phyloP scores from a whole-genome alignment of 2,888 invertebrate genomes.

The Cyclophora albipunctata region DNA sequence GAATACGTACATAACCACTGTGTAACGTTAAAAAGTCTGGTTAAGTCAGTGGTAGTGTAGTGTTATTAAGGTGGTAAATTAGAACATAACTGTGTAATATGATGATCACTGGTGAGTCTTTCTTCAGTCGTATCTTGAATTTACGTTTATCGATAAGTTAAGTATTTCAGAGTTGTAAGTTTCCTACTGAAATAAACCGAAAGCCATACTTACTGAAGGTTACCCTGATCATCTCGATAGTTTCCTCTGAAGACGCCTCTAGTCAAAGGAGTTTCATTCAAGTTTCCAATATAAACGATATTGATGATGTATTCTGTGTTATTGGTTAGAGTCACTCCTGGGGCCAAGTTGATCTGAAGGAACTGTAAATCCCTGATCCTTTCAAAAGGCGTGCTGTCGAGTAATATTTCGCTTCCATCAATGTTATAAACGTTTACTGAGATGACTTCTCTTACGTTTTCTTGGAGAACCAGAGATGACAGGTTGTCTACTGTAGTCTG shows the following conservation, averaged over 20 bases:
- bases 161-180: too few relatives aligned
- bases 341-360: slow-evolving; percentile 44
- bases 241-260: slow-evolving; percentile 64
- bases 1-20: too few relatives aligned
- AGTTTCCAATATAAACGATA: slow-evolving; percentile 53
- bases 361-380: slow-evolving; percentile 45
- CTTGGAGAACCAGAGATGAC: slow-evolving; percentile 44
- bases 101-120: too few relatives aligned
- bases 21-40: too few relatives aligned
- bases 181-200: too few relatives aligned
- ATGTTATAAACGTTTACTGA: slow-evolving; percentile 26
- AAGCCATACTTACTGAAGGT: slow-evolving; percentile 38
- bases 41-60: too few relatives aligned
- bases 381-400: slow-evolving; percentile 33
- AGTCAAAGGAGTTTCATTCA: slow-evolving; percentile 61
- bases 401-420: neutral
- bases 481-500: slow-evolving; percentile 40
- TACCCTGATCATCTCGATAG: slow-evolving; percentile 40
- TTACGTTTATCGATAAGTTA: too few relatives aligned
- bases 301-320: slow-evolving; percentile 35
- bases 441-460: slow-evolving; percentile 48
- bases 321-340: slow-evolving; percentile 33
- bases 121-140: too few relatives aligned
- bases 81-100: too few relatives aligned
- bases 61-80: too few relatives aligned